phyloP scores from a whole-genome alignment of 1,140 invertebrate genomes.

The Notospermus geniculatus region DNA sequence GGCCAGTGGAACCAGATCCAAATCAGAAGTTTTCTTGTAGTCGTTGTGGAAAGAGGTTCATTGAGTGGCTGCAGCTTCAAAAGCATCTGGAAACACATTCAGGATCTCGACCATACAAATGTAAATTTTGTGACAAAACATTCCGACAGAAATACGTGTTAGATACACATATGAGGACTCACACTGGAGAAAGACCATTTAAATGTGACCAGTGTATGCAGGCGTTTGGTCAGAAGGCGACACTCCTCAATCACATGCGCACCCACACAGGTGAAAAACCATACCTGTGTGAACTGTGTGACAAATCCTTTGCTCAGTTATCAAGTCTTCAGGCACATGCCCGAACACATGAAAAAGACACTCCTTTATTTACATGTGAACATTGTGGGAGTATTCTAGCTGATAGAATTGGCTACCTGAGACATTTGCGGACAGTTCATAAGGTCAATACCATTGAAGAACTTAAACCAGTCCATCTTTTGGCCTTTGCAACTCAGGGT shows the following conservation, averaged over 20 bases:
- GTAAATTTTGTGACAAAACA: slow-evolving; percentile 81
- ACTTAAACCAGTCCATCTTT: too few species aligned
- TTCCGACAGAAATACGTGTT: slow-evolving; percentile 84
- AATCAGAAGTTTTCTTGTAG: slow-evolving; percentile 61
- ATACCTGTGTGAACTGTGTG: slow-evolving; percentile 15
- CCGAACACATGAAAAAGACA: slow-evolving; percentile 7
- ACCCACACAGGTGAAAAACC: slow-evolving; percentile 20
- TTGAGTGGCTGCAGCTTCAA: slow-evolving; percentile 61
- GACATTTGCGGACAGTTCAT: too few species aligned
- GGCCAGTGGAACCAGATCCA: too few species aligned
- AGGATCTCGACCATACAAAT: slow-evolving; percentile 58
- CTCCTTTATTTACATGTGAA: too few species aligned
- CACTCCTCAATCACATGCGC: slow-evolving; percentile 15
- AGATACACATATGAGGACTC: slow-evolving; percentile 62
- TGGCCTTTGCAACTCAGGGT: too few species aligned
- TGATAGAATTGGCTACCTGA: too few species aligned
- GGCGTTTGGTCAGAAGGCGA: slow-evolving; percentile 1
- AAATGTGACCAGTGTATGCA: slow-evolving; percentile 15
- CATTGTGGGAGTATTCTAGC: too few species aligned
- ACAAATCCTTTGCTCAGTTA: slow-evolving; percentile 11
- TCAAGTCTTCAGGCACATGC: slow-evolving; percentile 13
- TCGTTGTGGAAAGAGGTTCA: slow-evolving; percentile 85
- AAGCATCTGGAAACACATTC: slow-evolving; percentile 17
- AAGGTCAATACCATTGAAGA: too few species aligned
- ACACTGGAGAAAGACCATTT: slow-evolving; percentile 12